Conservation (phyloP, 2,888 invertebrate species). For the Leptodirus hochenwartii region DNA sequence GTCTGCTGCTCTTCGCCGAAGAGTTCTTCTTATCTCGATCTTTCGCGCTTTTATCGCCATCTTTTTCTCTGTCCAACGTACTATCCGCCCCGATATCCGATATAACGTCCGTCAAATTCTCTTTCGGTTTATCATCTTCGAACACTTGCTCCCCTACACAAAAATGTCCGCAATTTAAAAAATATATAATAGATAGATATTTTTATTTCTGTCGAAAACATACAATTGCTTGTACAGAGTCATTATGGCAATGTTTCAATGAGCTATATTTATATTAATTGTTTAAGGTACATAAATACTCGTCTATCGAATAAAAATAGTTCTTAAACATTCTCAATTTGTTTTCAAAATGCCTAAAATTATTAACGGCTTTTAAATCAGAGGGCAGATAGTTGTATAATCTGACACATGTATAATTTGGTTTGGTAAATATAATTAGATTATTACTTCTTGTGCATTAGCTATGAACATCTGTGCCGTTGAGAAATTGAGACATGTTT, state of each 20-base stretch:
- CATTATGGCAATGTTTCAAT: constrained; percentile 3
- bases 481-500: too few relatives aligned
- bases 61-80: constrained; percentile 14
- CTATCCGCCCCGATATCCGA: constrained; percentile 21
- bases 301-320: too few relatives aligned
- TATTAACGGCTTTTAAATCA: too few relatives aligned
- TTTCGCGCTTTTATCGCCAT: constrained; percentile 12
- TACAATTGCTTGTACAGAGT: constrained; percentile 2
- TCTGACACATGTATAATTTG: too few relatives aligned
- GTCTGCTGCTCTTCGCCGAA: constrained; percentile 12
- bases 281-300: too few relatives aligned
- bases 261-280: too few relatives aligned
- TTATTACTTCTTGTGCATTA: too few relatives aligned
- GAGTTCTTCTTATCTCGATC: constrained; percentile 10
- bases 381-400: too few relatives aligned
- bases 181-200: constrained; percentile 1
- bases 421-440: too few relatives aligned
- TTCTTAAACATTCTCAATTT: neutral
- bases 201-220: too few relatives aligned
- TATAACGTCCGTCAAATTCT: constrained; percentile 31
- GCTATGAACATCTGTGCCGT: too few relatives aligned
- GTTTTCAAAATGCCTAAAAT: too few relatives aligned
- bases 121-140: constrained; percentile 38
- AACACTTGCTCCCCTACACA: constrained; percentile 33
- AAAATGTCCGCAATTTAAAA: constrained; percentile 26